A percentile compares a stretch with the other conserved stretches of the same genome.
These are phyloP conservation scores for Drosophila birchii DNA, from an alignment of 2,888 invertebrate species.

Conservation along the genomic window DNA sequence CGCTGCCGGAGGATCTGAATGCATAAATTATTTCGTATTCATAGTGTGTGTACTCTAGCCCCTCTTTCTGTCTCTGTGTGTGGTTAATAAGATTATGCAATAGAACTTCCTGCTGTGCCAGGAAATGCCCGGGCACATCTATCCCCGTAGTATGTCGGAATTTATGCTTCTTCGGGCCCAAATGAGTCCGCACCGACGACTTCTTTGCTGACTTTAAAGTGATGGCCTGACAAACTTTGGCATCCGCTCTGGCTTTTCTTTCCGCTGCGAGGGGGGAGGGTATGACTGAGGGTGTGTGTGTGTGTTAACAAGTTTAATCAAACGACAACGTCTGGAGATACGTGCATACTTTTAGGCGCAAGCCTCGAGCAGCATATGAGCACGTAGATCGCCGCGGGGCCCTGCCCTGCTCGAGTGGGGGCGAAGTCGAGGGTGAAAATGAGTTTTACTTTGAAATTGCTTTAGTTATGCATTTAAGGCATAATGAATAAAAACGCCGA, in stretches of 20 bases:
- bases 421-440: constrained; percentile 43
- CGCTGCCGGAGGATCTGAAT: constrained; percentile 34
- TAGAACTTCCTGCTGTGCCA: constrained; percentile 38
- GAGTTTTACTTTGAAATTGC: constrained; percentile 73
- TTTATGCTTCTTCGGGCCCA: constrained; percentile 29
- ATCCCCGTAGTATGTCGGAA: constrained; percentile 20
- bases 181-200: constrained; percentile 38
- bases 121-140: constrained; percentile 19
- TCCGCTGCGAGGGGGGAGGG: background rate
- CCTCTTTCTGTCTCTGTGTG: background rate
- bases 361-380: constrained; percentile 58
- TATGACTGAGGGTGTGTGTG: constrained; percentile 9
- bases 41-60: constrained; percentile 24
- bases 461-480: constrained; percentile 77
- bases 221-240: constrained; percentile 48
- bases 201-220: constrained; percentile 58
- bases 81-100: constrained; percentile 44
- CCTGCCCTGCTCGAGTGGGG: background rate
- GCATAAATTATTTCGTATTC: constrained; percentile 53
- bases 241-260: constrained; percentile 18
- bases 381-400: constrained; percentile 37
- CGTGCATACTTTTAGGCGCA: constrained; percentile 69
- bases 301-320: constrained; percentile 80
- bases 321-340: constrained; percentile 77
- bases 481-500: constrained; percentile 70